These are phyloP conservation scores for Eriocheir sinensis DNA, from an alignment of 1,140 invertebrate species.

Conservation along the genomic window DNA sequence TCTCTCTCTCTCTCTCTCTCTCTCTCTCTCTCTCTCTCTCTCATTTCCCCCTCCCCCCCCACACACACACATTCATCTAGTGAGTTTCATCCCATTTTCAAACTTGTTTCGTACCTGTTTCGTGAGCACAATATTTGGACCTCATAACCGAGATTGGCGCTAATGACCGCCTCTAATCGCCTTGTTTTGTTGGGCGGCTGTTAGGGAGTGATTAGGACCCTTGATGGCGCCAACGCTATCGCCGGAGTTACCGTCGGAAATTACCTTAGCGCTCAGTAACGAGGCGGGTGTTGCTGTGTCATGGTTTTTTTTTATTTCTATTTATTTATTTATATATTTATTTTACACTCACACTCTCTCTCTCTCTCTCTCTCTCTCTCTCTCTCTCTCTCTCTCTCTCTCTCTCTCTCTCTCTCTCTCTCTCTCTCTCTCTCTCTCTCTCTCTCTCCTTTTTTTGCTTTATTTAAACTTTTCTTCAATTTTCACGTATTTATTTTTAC, in stretches of 20 bases:
- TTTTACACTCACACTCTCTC: too few species aligned
- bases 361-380: too few species aligned
- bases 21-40: constrained; percentile 12
- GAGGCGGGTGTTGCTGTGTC: neutral
- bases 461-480: too few species aligned
- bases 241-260: neutral
- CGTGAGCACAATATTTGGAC: neutral
- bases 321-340: too few species aligned
- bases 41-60: too few species aligned
- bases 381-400: too few species aligned
- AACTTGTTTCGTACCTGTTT: too few species aligned
- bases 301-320: neutral
- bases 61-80: neutral
- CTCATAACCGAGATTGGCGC: neutral
- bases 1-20: neutral
- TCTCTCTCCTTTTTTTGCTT: too few species aligned
- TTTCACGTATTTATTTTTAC: too few species aligned
- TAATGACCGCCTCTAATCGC: neutral
- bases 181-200: constrained; percentile 1
- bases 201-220: neutral
- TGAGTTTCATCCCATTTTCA: neutral
- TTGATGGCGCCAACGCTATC: constrained; percentile 13
- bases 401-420: too few species aligned
- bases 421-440: too few species aligned
- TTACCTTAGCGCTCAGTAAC: neutral